Evolutionary conservation across 2,888 invertebrate genomes (phyloP), one percentile per base, ranked within the genome.

Genomic region (Phrixothrix hirtus): DNA sequence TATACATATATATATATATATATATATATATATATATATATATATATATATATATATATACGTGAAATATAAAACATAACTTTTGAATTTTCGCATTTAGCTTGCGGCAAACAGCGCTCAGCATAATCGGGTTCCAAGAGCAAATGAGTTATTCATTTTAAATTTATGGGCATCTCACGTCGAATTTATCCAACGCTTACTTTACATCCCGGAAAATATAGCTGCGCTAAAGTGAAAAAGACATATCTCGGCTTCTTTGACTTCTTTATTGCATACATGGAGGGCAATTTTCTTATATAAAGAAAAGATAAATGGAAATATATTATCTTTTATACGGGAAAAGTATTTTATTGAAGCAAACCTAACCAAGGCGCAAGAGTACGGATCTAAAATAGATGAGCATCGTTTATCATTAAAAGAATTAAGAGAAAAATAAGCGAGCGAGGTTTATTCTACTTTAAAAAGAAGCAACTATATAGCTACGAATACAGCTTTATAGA

Each of bases 111-210:
- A 57, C 53, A 52, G 64, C 68, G 68, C 64, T 65, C 66, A 53
- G 56, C 53, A 62, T 72, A 72, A 72, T 72, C 69, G 68, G 68
- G 70, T 71, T 70, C 67, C 64, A 59, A 56, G 60, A 57, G 56
- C 67, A 71, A 69, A 72, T 70, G 70, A 71, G 70, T 71, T 70
- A 71, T 70, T 70, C 71, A 72, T 70, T 67, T 67, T 68, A 67
- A 69, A 72, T 72, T 71, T 72, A 71, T 66, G 69, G 63, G 60
- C 63, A 55, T 65, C 66, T 70, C 69, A 59, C 59, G 63, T 67
- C 66, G 62, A 69, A 68, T 69, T 70, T 68, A 63, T 64, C 60
- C 60, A 46, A 55, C 55, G 56, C 52, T 57, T 47, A 41, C 42
- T 48, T 42, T 38, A 47, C 43, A 47, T 53, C 31, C 37, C 15